These are phyloP conservation scores for Actinemys pallida DNA, from an alignment of 2,113 vertebrate species.

Conservation along the genomic window DNA sequence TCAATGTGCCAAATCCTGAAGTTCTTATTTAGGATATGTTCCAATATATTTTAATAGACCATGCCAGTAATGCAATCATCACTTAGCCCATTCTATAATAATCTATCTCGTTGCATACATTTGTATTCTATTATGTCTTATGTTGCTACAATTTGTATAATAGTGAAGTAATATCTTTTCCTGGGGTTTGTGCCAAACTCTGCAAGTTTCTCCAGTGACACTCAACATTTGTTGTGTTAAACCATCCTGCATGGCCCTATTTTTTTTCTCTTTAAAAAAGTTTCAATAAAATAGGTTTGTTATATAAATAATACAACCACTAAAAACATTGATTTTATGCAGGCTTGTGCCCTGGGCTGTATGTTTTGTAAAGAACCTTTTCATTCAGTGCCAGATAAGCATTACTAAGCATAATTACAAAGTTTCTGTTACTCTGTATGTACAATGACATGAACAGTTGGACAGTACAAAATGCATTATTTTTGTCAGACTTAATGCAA, in stretches of 20 bases:
- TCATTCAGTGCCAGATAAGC: conserved; percentile 38
- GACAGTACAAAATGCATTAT: conserved; percentile 22
- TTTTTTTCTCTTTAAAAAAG: neutral
- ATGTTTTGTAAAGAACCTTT: conserved; percentile 61
- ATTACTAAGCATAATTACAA: conserved; percentile 58
- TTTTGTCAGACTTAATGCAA: conserved; percentile 51
- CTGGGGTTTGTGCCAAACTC: neutral
- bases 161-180: neutral
- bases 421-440: conserved; percentile 54
- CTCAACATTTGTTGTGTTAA: neutral
- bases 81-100: neutral
- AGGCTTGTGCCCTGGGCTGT: conserved; percentile 62
- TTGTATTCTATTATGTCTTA: neutral
- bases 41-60: neutral
- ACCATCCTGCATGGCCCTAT: neutral
- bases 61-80: neutral
- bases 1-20: neutral
- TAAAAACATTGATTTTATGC: conserved; percentile 61
- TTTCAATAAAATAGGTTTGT: conserved; percentile 4
- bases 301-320: conserved; percentile 51
- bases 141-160: neutral
- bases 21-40: neutral
- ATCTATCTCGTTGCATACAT: neutral
- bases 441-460: conserved; percentile 21
- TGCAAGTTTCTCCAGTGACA: neutral